Evolutionary conservation across 2,113 vertebrate species (phyloP).

Genomic region (Odontophorus gujanensis): DNA sequence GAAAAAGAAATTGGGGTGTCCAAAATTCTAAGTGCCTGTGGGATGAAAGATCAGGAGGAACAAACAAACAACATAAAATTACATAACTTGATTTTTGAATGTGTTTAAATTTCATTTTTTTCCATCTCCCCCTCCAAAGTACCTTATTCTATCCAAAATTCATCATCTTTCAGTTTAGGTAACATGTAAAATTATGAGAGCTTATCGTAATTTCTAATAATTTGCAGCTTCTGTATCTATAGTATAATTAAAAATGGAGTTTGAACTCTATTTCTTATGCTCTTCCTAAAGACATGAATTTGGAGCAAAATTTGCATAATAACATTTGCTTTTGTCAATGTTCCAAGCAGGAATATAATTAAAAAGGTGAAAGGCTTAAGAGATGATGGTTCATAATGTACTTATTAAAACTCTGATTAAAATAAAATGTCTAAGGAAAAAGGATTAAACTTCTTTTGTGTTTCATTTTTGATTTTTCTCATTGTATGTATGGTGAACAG

Average conservation of each 20-base stretch:
- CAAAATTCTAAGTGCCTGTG: not conserved
- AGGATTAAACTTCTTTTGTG: slow-evolving; percentile 61
- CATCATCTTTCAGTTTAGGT: slow-evolving; percentile 6
- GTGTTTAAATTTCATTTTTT: slow-evolving; percentile 19
- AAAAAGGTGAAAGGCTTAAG: slow-evolving; percentile 76
- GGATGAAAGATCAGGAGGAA: not conserved
- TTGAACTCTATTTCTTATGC: slow-evolving; percentile 58
- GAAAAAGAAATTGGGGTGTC: not conserved
- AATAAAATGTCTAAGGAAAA: slow-evolving; percentile 75
- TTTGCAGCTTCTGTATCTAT: slow-evolving; percentile 58
- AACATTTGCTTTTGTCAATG: slow-evolving; percentile 77
- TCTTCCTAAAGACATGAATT: slow-evolving; percentile 61
- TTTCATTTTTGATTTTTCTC: slow-evolving; percentile 68
- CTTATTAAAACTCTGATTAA: slow-evolving; percentile 78
- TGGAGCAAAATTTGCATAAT: slow-evolving; percentile 73
- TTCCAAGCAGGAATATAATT: slow-evolving; percentile 76
- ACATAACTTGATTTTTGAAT: not conserved
- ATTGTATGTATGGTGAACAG: slow-evolving; percentile 44
- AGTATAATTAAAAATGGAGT: slow-evolving; percentile 74
- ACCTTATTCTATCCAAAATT: not conserved
- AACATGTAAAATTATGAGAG: slow-evolving; percentile 10
- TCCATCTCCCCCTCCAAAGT: not conserved
- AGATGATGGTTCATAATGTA: slow-evolving; percentile 69
- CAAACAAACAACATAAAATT: not conserved
- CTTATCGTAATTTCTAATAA: slow-evolving; percentile 60